Evolutionary conservation across 2,888 invertebrate species (phyloP).

Genomic region (Pristionchus maxplancki): DNA sequence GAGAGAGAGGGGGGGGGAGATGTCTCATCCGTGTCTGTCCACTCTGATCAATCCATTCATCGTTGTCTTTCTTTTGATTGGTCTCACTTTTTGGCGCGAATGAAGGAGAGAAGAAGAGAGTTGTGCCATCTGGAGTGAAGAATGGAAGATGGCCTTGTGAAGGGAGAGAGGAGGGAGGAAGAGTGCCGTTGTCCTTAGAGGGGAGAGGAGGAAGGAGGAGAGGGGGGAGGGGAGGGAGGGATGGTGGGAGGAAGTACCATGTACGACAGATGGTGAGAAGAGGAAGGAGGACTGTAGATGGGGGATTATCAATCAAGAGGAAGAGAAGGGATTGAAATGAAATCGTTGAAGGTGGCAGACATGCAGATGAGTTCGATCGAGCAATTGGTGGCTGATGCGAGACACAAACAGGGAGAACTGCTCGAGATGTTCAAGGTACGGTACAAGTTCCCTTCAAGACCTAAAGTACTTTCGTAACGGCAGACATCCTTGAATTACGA

Average conservation of each 20-base stretch:
- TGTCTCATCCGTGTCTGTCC: not conserved
- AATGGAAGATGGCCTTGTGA: constrained; percentile 42
- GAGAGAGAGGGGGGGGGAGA: constrained; percentile 15
- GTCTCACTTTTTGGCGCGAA: constrained; percentile 9
- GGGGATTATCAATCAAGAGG: constrained; percentile 2
- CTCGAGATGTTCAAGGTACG: constrained; percentile 71
- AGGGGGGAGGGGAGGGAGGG: not conserved
- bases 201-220: not conserved
- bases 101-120: no score
- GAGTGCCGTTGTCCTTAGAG: constrained; percentile 44
- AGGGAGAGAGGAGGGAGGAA: not conserved
- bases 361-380: constrained; percentile 74
- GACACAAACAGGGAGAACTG: constrained; percentile 87
- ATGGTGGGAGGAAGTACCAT: not conserved
- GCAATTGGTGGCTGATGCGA: constrained; percentile 87
- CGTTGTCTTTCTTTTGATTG: not conserved
- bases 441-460: not conserved
- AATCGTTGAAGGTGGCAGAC: constrained; percentile 68
- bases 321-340: not conserved
- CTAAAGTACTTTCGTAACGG: not conserved
- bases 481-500: not conserved
- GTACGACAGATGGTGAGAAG: constrained; percentile 39
- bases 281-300: constrained; percentile 13
- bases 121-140: constrained; percentile 10
- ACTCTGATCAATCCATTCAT: constrained; percentile 13